Evolutionary conservation across 2,797 vertebrate genomes (phyloP).

Genomic region (Todus mexicanus): DNA sequence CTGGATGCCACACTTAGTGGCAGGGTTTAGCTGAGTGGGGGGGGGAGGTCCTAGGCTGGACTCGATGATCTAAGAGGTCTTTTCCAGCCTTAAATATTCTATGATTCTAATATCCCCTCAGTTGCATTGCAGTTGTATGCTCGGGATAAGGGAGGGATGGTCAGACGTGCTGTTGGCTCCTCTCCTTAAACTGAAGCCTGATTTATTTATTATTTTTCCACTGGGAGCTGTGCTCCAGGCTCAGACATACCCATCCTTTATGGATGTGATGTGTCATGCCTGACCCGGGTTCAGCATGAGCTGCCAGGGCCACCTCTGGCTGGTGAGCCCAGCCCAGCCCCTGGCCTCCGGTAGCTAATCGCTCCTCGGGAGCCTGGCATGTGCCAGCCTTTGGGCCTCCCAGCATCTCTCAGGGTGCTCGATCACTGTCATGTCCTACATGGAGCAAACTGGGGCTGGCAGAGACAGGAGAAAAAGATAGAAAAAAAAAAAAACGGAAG

Average conservation of each 20-base stretch:
- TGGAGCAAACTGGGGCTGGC: not conserved
- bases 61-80: too few species aligned
- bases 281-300: not conserved
- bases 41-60: too few species aligned
- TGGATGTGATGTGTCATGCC: not conserved
- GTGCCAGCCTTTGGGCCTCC: not conserved
- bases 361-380: not conserved
- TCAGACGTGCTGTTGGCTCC: not conserved
- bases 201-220: accelerated
- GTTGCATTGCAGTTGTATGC: not conserved
- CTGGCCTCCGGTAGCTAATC: not conserved
- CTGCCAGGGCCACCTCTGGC: not conserved
- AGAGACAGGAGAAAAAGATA: not conserved
- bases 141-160: not conserved
- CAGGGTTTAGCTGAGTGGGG: too few species aligned
- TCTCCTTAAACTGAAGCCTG: accelerated
- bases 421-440: not conserved
- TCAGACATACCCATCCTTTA: not conserved
- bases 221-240: not conserved
- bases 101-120: not conserved
- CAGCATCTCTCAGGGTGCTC: not conserved
- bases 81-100: too few species aligned
- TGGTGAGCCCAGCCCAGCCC: not conserved
- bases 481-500: not conserved
- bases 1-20: too few species aligned